phyloP scores from a whole-genome alignment of 1,140 invertebrate genomes.

The Drosophila parvula region DNA sequence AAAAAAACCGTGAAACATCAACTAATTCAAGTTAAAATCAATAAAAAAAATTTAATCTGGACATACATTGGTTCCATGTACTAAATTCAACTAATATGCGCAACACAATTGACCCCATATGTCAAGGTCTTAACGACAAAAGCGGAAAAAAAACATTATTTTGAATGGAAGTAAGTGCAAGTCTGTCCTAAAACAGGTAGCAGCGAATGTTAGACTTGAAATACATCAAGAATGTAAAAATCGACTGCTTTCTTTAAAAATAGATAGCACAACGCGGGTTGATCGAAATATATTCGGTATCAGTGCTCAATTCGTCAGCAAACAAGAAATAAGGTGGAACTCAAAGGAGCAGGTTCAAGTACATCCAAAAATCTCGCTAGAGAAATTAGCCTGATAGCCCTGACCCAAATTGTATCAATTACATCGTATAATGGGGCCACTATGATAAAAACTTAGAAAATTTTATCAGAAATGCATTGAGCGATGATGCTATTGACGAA shows the following conservation, averaged over 20 bases:
- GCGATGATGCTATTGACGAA: no score
- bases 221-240: no score
- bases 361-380: conserved; percentile 17
- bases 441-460: not conserved
- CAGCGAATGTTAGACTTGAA: conserved; percentile 10
- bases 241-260: no score
- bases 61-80: not conserved
- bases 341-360: conserved; percentile 23
- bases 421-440: conserved; percentile 1
- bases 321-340: conserved; percentile 13
- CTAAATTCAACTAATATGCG: not conserved
- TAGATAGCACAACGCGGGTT: no score
- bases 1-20: no score
- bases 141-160: conserved; percentile 12
- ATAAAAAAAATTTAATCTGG: no score
- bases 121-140: not conserved
- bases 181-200: conserved; percentile 4
- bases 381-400: conserved; percentile 8
- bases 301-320: no score
- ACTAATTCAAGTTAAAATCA: no score
- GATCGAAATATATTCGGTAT: no score
- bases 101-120: not conserved
- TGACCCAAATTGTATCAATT: not conserved
- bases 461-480: no score
- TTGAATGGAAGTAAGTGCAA: conserved; percentile 11